phyloP scores from a whole-genome alignment of 1,140 invertebrate genomes.

The Linepithema humile region DNA sequence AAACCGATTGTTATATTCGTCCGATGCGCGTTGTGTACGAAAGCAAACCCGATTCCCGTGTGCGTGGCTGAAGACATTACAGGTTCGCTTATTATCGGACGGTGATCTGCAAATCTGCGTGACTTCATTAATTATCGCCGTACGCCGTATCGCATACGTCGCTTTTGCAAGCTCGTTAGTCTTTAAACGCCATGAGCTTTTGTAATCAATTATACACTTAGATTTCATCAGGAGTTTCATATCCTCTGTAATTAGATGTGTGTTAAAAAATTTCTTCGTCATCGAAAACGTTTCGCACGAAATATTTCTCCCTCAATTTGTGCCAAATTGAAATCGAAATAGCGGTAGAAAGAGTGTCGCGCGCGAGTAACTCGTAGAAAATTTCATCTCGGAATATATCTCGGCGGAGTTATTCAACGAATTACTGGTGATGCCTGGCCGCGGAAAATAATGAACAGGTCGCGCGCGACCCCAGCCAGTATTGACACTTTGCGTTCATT shows the following conservation, averaged over 20 bases:
- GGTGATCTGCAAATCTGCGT: background rate
- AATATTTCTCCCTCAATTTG: background rate
- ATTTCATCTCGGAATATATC: constrained; percentile 17
- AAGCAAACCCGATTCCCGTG: background rate
- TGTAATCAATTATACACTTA: background rate
- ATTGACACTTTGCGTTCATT: constrained; percentile 71
- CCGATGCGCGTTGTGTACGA: too few relatives aligned
- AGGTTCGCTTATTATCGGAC: background rate
- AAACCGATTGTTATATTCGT: background rate
- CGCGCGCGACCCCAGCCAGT: constrained; percentile 54
- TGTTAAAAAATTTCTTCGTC: background rate
- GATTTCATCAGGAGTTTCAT: background rate
- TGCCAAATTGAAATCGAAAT: background rate
- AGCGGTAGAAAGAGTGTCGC: background rate
- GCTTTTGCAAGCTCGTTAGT: background rate
- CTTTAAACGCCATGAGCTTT: background rate
- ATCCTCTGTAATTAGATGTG: too few relatives aligned
- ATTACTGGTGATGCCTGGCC: constrained; percentile 49
- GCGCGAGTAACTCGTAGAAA: background rate
- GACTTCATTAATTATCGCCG: constrained; percentile 10
- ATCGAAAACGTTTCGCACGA: background rate
- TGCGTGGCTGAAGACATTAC: background rate
- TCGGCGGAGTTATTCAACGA: constrained; percentile 3
- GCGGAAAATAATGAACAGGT: constrained; percentile 70
- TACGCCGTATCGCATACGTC: background rate